phyloP scores from a whole-genome alignment of 2,113 vertebrate genomes.

The Chaetodon trifascialis region DNA sequence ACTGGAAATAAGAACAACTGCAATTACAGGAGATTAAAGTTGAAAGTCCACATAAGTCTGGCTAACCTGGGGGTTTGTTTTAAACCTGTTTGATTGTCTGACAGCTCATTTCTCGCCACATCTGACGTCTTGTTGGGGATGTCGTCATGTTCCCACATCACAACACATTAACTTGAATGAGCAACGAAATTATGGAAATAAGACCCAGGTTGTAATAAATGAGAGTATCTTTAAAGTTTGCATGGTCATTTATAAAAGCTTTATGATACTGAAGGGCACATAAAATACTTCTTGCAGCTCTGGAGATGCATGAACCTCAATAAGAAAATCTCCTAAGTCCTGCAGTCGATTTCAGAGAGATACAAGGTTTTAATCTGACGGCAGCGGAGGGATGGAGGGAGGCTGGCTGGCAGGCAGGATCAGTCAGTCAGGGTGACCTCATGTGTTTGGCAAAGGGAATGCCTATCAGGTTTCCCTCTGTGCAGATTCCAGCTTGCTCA shows the following conservation, averaged over 20 bases:
- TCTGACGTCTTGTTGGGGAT: neutral
- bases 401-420: slow-evolving; percentile 65
- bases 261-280: slow-evolving; percentile 43
- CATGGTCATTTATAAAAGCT: slow-evolving; percentile 42
- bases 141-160: slow-evolving; percentile 11
- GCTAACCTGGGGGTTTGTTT: neutral
- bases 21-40: neutral
- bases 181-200: slow-evolving; percentile 20
- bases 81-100: neutral
- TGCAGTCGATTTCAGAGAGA: slow-evolving; percentile 41
- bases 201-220: slow-evolving; percentile 22
- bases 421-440: slow-evolving; percentile 84
- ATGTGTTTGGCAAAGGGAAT: slow-evolving; percentile 81
- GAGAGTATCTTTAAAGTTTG: slow-evolving; percentile 25
- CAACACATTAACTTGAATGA: neutral
- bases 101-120: neutral
- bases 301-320: slow-evolving; percentile 24
- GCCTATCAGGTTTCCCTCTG: slow-evolving; percentile 82
- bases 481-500: slow-evolving; percentile 78
- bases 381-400: slow-evolving; percentile 40
- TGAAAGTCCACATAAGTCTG: neutral
- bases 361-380: slow-evolving; percentile 50
- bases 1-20: neutral
- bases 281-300: slow-evolving; percentile 39
- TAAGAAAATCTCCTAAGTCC: slow-evolving; percentile 32